Conservation (phyloP, 1,140 invertebrate species). For the Papilio aristodemus region DNA sequence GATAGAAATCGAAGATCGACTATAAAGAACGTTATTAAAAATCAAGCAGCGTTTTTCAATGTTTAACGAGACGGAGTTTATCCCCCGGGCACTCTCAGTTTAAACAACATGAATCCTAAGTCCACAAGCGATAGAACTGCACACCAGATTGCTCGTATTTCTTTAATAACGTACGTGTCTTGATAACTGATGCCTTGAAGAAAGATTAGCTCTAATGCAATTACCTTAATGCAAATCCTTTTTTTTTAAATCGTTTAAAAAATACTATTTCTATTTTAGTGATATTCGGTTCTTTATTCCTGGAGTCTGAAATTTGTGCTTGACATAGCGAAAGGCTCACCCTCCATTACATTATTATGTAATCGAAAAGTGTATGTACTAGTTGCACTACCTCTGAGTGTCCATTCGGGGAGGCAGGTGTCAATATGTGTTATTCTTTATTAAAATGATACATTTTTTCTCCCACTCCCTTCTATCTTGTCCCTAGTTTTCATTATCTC, state of each 20-base stretch:
- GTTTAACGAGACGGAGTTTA: constrained; percentile 19
- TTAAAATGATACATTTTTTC: too few species aligned
- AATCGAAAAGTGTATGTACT: too few species aligned
- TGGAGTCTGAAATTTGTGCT: too few species aligned
- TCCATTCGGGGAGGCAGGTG: too few species aligned
- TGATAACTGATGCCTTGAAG: neutral
- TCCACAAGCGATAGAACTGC: constrained; percentile 15
- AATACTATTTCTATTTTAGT: too few species aligned
- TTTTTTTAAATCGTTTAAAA: neutral
- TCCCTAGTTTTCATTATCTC: too few species aligned
- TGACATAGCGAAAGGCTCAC: too few species aligned
- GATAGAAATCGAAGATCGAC: neutral
- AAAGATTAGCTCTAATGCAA: neutral
- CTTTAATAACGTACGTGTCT: constrained; percentile 6
- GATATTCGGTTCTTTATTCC: too few species aligned
- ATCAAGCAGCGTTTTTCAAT: constrained; percentile 22
- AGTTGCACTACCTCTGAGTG: too few species aligned
- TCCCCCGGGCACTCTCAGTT: neutral
- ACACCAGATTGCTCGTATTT: neutral
- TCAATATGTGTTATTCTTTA: too few species aligned
- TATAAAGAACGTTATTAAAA: neutral
- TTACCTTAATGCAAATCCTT: neutral
- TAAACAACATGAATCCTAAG: constrained; percentile 23
- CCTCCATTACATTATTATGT: too few species aligned
- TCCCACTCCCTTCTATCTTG: too few species aligned